Conservation (phyloP, 2,113 vertebrate species). For the Chloropsis cyanopogon region DNA sequence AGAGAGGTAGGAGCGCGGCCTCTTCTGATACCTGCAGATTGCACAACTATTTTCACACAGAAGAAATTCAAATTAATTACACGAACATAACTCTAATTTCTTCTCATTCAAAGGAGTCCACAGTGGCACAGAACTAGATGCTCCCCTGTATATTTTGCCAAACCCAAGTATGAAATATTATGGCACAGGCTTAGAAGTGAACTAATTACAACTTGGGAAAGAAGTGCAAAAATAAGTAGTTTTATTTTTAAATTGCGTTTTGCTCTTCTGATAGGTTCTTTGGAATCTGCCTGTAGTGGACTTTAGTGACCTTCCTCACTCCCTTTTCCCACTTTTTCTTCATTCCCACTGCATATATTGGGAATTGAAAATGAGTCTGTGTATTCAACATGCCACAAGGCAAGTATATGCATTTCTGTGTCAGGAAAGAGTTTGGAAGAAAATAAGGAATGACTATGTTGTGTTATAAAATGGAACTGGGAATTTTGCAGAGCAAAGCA, state of each 20-base stretch:
- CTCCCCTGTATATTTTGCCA: not conserved
- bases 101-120: not conserved
- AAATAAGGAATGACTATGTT: not conserved
- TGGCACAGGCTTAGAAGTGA: not conserved
- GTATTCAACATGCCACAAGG: not conserved
- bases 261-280: not conserved
- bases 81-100: not conserved
- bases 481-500: not conserved
- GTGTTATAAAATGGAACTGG: not conserved
- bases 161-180: not conserved
- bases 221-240: not conserved
- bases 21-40: not conserved
- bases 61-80: not conserved
- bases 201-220: not conserved
- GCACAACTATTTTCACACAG: not conserved
- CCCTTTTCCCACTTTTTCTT: not conserved
- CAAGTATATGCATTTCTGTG: not conserved
- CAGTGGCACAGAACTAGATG: not conserved
- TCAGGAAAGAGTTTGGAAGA: not conserved
- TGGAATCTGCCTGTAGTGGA: not conserved
- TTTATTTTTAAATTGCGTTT: not conserved
- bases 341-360: not conserved
- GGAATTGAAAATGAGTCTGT: not conserved
- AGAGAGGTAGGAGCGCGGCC: not conserved
- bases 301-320: not conserved